Evolutionary conservation across 2,797 vertebrate genomes (phyloP), one percentile per base, ranked within the genome.

Genomic region (Tapera naevia): DNA sequence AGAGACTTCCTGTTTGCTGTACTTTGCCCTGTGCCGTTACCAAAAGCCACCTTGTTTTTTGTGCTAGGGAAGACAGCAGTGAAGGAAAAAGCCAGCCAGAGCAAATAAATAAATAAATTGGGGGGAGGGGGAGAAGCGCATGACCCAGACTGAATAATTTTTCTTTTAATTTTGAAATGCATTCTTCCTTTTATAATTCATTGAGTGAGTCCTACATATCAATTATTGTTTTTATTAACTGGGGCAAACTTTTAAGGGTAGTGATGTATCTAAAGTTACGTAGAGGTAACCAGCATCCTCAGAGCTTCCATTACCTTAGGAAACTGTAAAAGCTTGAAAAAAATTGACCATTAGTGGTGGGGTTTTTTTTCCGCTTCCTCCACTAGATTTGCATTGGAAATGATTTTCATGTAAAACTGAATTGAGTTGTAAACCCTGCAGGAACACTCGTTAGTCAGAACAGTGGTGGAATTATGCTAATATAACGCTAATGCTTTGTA

Each of bases 1-100:
- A 54, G 76, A 71, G 27, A 79, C 82, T 95, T 97, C 92, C 95
- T 86, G 76, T 95, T 91, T 32, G 85, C 62, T 83, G 89, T 64
- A 90, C 85, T 92, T 94, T 91, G 76, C 28, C 60, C 91, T 3
- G 1, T 79, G 60, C 67, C 2, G 2, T 62, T 95, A 58, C 15
- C 0, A 0, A 75, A 81, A 85, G 64, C 73, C 51, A 64, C 80
- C 82, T 96, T 92, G 65, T 39, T 80, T 92, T 78, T 80, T 67
- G 4, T 73, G 72, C 41, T 57, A 22, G 35, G 54, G 27, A 78
- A 71, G 30, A 58, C 5, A 7, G 39, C 14, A 64, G 21, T 45
- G 22, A 78, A 75, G n/a, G 23, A 86, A 74, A 90, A 85, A 76
- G 41, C 6, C 32, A 73, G 28, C 22, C 61, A 58, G 65, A 88